Conservation (phyloP, 1,140 invertebrate genomes). For the Nomia melanderi region DNA sequence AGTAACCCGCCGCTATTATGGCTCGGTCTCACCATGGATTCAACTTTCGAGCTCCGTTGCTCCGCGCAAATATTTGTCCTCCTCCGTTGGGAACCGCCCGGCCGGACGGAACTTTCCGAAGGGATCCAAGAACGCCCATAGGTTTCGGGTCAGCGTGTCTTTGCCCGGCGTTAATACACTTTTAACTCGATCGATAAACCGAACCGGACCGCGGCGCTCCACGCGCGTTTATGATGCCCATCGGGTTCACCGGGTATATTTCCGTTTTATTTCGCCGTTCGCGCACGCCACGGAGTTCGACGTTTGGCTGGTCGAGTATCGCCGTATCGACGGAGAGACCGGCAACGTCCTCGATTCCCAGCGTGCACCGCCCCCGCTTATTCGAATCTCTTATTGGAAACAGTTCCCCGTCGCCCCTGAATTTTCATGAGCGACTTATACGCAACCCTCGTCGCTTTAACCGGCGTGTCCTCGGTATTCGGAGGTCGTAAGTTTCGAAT, state of each 20-base stretch:
- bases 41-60: slow-evolving; percentile 5
- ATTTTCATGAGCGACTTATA: slow-evolving; percentile 12
- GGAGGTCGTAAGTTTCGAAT: too few relatives aligned
- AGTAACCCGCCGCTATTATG: slow-evolving; percentile 3
- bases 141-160: neutral
- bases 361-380: neutral
- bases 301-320: too few relatives aligned
- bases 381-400: neutral
- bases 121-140: neutral
- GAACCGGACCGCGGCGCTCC: neutral
- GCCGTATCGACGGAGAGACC: neutral
- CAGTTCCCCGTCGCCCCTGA: neutral
- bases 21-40: neutral
- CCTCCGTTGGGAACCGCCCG: slow-evolving; percentile 15
- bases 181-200: neutral
- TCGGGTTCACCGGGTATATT: too few relatives aligned
- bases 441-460: too few relatives aligned
- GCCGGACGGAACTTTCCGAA: neutral
- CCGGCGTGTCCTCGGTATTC: too few relatives aligned
- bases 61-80: slow-evolving; percentile 37
- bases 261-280: too few relatives aligned
- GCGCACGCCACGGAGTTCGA: too few relatives aligned
- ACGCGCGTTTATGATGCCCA: too few relatives aligned
- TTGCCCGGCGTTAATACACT: neutral
- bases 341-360: neutral